Evolutionary conservation across 2,113 vertebrate species (phyloP).

Genomic region (Vidua macroura): DNA sequence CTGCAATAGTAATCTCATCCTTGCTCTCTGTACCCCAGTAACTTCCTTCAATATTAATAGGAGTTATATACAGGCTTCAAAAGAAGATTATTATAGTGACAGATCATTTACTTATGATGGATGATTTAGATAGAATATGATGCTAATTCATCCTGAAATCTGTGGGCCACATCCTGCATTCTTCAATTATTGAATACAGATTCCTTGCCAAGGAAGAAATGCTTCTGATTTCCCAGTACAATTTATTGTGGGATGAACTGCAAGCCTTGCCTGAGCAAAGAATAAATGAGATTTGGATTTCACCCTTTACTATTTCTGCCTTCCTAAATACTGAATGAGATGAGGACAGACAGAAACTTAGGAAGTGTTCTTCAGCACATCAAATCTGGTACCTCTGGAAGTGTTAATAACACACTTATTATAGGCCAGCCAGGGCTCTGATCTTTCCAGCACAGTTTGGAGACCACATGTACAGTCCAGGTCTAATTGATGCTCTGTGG

Average conservation of each 20-base stretch:
- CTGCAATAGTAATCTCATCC: not conserved
- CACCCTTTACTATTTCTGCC: not conserved
- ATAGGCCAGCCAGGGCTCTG: not conserved
- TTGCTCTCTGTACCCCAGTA: not conserved
- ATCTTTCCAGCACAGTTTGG: not conserved
- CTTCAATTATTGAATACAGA: slow-evolving; percentile 41
- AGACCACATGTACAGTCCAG: not conserved
- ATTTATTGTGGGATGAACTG: not conserved
- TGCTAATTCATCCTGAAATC: slow-evolving; percentile 29
- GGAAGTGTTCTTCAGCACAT: not conserved
- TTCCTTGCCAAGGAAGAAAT: slow-evolving; percentile 5
- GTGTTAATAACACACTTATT: not conserved
- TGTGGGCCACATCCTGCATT: not conserved
- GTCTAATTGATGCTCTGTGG: not conserved
- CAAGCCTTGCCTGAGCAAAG: not conserved
- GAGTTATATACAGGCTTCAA: slow-evolving; percentile 3
- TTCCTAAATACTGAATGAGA: not conserved
- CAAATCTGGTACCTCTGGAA: not conserved
- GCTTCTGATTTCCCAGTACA: not conserved
- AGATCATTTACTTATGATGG: slow-evolving; percentile 25
- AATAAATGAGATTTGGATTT: not conserved
- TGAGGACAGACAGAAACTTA: not conserved
- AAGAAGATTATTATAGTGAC: not conserved
- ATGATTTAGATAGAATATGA: not conserved
- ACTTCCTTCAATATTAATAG: slow-evolving; percentile 14